Base-by-base conservation (phyloP, 2,888 invertebrate genomes). In the Subacronicta megacephala region DNA sequence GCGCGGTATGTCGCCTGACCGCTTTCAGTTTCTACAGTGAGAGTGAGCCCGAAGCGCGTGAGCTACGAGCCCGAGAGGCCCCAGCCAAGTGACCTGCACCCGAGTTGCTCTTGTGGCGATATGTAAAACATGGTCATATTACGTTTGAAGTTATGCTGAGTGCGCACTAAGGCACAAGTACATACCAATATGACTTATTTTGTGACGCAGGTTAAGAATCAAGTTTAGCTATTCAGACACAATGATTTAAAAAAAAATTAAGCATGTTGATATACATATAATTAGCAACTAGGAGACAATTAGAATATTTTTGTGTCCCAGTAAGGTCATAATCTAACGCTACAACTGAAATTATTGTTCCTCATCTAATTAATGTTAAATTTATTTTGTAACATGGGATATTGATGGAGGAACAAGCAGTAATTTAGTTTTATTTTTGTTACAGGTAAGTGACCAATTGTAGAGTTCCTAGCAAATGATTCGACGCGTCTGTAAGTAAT, bases 1-100 rank as follows among this genome's bases (percentile, higher is more conserved):
- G 33, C 46, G 47, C 59, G 72, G 72, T 61, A 71, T 68, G 75
- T 73, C 63, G 69, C 68, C 55, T 49, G 65, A 72, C 77, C 55
- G 72, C 86, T 86, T 85, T 86, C 84, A 35, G 80, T 86, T 86
- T 86, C 83, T 42, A 50, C 61, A 75, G 82, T 58, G 85, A 83
- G 85, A 84, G 85, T 83, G 78, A 47, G 72, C 81, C 68, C 47
- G 71, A 60, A 46, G 56, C 45, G 47, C 52, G 46, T 62, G 65
- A 59, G 57, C 61, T 38, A 33, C 35, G 29, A 33, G 20, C 17
- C 26, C 52, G 45, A 26, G 29, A 23, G 29, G 20, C 17, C 26
- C 52, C 49, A 26, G 29, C 17, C 13, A 13, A 37, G 12, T 16
- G 18, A 15, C n/a, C 13, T 29, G 15, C n/a, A 4, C 7, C 1